A percentile compares a stretch with the other conserved stretches of the same genome.
Evolutionary conservation across 2,113 vertebrate species (phyloP).

Genomic region (Grus americana): DNA sequence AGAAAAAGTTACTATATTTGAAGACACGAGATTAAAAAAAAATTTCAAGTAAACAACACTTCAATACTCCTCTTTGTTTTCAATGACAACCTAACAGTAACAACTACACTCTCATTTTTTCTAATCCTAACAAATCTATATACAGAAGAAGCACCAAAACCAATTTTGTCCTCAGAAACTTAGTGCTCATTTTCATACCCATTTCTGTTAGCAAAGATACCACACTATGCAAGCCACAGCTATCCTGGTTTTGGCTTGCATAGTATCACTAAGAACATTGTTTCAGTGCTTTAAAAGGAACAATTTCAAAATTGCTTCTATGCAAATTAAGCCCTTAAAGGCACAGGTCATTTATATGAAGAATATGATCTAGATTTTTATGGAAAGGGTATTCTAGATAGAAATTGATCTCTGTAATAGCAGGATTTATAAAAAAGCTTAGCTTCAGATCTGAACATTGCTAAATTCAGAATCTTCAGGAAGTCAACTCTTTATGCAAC

Average conservation of each 20-base stretch:
- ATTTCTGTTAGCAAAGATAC: not conserved
- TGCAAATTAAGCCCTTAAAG: not conserved
- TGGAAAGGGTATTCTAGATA: not conserved
- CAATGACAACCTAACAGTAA: not conserved
- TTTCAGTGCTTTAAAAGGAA: not conserved
- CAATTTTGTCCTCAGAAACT: not conserved
- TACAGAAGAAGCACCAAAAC: not conserved
- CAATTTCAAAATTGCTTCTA: not conserved
- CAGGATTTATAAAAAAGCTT: not conserved
- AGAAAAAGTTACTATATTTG: not conserved
- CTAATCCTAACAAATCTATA: not conserved
- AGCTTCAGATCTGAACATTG: not conserved
- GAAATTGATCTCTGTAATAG: not conserved
- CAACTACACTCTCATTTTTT: not conserved
- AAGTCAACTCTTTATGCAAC: not conserved
- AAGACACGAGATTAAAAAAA: not conserved
- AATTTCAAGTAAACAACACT: not conserved
- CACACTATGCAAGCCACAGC: not conserved
- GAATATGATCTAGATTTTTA: not conserved
- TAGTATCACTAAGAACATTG: not conserved
- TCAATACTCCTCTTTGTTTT: not conserved
- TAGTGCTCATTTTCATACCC: not conserved
- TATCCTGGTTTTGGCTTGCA: not conserved
- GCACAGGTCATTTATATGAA: not conserved
- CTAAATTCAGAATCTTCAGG: not conserved